Evolutionary conservation across 2,888 invertebrate species (phyloP), one percentile per base, ranked within the genome.

Genomic region (Osedax frankpressi): DNA sequence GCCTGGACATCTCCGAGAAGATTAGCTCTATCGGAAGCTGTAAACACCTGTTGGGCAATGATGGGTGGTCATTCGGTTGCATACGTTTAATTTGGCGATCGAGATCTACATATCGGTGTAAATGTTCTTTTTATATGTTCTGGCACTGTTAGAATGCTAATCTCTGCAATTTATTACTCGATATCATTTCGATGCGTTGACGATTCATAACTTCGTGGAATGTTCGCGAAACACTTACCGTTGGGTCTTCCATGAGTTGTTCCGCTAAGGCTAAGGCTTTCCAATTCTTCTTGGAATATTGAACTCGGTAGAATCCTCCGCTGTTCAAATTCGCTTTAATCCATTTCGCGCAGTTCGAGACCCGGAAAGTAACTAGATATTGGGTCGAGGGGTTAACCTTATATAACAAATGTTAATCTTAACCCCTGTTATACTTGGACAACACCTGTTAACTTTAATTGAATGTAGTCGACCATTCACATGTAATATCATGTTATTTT

Each of bases 1-100:
- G 91, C 89, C 81, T 92, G 92, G 0, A 90, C 91, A 81, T 93
- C 92, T 80, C 92, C 92, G 30, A 93, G 86, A 44, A 92, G 85
- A 76, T 89, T 88, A 0, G 92, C 91, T 68, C 92, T 86, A 81
- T 93, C 92, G 0, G 90, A 89, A 0, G 91, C 74, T 27, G 79
- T 74, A 71, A 84, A 81, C 2, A 80, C 77, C 80, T 81, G 75
- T 1, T 73, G 75, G 71, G 27, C 11, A 73, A 70, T 28, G n/a
- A n/a, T n/a, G n/a, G n/a, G n/a, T n/a, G n/a, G n/a, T n/a, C n/a
- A n/a, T n/a, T n/a, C n/a, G n/a, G n/a, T n/a, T n/a, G n/a, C n/a
- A n/a, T n/a, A n/a, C n/a, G n/a, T n/a, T n/a, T n/a, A n/a, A n/a
- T n/a, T n/a, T n/a, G n/a, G n/a, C n/a, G n/a, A n/a, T n/a, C n/a